A percentile compares a stretch with the other conserved stretches of the same genome.
Evolutionary conservation across 2,113 vertebrate species (phyloP).

Genomic region (Mesembrinibis cayennensis): DNA sequence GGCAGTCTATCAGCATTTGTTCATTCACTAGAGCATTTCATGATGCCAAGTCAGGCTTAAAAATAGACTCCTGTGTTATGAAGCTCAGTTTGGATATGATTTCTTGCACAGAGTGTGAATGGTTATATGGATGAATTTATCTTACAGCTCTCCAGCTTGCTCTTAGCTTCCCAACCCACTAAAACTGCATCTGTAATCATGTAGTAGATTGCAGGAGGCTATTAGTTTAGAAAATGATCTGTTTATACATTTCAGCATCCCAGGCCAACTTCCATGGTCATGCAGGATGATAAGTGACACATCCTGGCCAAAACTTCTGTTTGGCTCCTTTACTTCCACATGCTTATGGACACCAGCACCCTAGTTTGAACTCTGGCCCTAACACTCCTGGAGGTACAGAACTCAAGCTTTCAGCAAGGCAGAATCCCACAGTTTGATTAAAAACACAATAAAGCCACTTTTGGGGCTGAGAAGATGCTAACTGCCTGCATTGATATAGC

Average conservation of each 20-base stretch:
- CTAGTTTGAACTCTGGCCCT: background rate
- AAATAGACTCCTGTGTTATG: background rate
- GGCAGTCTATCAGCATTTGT: background rate
- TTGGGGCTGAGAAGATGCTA: background rate
- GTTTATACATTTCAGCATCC: background rate
- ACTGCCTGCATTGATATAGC: background rate
- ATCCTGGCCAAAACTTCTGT: background rate
- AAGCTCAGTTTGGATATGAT: background rate
- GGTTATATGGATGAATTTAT: background rate
- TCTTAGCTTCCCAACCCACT: background rate
- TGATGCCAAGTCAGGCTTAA: slow-evolving; percentile 5
- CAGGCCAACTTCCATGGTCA: background rate
- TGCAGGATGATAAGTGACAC: background rate
- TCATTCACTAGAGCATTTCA: background rate
- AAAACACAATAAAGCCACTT: background rate
- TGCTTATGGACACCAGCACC: background rate
- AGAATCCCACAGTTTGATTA: background rate
- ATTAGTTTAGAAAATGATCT: background rate
- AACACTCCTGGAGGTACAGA: background rate
- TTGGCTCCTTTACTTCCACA: background rate
- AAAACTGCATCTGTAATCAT: slow-evolving; percentile 7
- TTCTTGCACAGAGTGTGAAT: background rate
- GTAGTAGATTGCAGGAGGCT: background rate
- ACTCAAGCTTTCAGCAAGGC: background rate
- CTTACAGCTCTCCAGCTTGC: slow-evolving; percentile 3